These are phyloP conservation scores for Yponomeuta malinellus DNA, from an alignment of 2,888 invertebrate genomes.

Conservation along the genomic window DNA sequence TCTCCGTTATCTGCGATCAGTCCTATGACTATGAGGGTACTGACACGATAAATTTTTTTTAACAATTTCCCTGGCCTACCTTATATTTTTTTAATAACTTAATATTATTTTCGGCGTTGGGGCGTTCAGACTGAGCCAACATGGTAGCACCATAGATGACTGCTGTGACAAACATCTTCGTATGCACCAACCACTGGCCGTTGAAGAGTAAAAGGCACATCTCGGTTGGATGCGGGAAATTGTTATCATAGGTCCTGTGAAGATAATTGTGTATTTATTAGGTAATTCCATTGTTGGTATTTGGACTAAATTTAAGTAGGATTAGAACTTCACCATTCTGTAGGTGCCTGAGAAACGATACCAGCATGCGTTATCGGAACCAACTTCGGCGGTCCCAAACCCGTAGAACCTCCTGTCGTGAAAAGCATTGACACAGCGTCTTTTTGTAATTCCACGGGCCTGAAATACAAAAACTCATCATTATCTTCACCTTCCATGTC, in stretches of 20 bases:
- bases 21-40: no score
- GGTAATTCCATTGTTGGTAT: neutral
- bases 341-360: conserved; percentile 2
- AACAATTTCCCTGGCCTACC: neutral
- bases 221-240: conserved; percentile 2
- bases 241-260: neutral
- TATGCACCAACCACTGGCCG: conserved; percentile 10
- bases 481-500: no score
- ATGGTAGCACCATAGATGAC: neutral
- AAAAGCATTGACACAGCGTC: neutral
- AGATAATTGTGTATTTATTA: neutral
- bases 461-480: neutral
- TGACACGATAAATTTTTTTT: neutral
- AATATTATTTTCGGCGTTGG: neutral
- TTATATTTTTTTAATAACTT: neutral
- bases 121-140: neutral
- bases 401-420: conserved; percentile 9
- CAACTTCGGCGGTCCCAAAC: conserved; percentile 8
- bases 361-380: conserved; percentile 2
- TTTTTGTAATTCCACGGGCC: conserved; percentile 5
- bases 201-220: conserved; percentile 4
- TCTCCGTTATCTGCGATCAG: no score
- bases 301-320: neutral
- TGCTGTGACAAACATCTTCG: neutral
- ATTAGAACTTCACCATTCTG: neutral